Percentiles rank a stretch among this genome's conserved stretches.
These are phyloP conservation scores for Cheirogaleus medius DNA, from an alignment of 2,113 vertebrate species.

Conservation along the genomic window DNA sequence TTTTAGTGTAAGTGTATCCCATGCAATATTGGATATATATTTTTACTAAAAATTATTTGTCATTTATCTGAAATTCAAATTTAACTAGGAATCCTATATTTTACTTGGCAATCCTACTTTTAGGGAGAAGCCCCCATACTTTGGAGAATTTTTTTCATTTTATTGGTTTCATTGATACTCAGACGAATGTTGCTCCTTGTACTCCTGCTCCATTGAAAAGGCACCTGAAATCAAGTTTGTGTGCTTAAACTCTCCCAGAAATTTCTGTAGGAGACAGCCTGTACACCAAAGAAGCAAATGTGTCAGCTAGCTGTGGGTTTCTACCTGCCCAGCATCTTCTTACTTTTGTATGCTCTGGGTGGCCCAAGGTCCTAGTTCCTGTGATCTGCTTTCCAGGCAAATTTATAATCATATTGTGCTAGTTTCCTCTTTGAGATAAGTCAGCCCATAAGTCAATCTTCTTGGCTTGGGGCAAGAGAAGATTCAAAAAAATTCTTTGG, in stretches of 20 bases:
- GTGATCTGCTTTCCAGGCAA: background rate
- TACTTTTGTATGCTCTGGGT: constrained; percentile 17
- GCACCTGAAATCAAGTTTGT: background rate
- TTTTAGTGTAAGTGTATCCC: background rate
- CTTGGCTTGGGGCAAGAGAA: background rate
- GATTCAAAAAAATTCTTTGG: constrained; percentile 9
- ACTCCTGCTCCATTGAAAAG: background rate
- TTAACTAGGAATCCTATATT: background rate
- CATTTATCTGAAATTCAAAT: background rate
- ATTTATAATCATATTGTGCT: constrained; percentile 36
- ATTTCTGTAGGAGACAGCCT: background rate
- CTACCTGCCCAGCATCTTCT: background rate
- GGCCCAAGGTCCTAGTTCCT: background rate
- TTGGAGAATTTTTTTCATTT: constrained; percentile 8
- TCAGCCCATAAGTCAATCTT: background rate
- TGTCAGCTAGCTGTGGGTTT: background rate
- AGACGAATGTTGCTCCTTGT: background rate
- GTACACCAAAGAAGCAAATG: background rate
- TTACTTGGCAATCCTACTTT: background rate
- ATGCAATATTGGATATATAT: background rate
- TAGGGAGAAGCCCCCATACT: background rate
- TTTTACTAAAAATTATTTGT: constrained; percentile 12
- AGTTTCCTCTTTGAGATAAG: constrained; percentile 55
- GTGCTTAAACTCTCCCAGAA: background rate
- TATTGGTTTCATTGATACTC: background rate